Evolutionary conservation across 1,140 invertebrate species (phyloP).

Genomic region (Drosophila seguyi): DNA sequence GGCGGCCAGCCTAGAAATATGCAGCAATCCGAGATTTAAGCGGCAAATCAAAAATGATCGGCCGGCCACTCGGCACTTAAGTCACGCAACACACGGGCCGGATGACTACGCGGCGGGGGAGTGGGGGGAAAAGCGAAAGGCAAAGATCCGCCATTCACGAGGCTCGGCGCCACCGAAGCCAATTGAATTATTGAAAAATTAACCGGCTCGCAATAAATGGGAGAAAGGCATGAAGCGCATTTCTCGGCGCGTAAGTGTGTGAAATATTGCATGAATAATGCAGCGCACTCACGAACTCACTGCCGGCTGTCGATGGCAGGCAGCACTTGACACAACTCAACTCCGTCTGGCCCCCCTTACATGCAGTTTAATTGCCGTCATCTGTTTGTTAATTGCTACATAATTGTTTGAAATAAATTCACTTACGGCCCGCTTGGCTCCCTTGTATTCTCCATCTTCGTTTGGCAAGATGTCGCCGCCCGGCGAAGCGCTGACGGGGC

Average conservation of each 20-base stretch:
- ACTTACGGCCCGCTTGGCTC: conserved; percentile 49
- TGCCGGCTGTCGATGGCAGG: conserved; percentile 40
- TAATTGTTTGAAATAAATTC: conserved; percentile 84
- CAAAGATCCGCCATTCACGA: not conserved
- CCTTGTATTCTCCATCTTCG: conserved; percentile 10
- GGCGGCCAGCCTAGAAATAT: conserved; percentile 21
- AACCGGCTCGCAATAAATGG: conserved; percentile 52
- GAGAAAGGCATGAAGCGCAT: conserved; percentile 33
- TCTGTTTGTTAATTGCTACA: conserved; percentile 82
- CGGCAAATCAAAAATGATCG: conserved; percentile 64
- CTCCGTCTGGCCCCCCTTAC: conserved; percentile 16
- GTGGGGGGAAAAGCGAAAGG: conserved; percentile 14
- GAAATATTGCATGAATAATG: conserved; percentile 77
- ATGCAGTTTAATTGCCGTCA: conserved; percentile 74
- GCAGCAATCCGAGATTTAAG: conserved; percentile 63
- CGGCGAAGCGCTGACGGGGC: conserved; percentile 62
- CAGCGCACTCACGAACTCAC: conserved; percentile 31
- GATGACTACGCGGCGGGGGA: conserved; percentile 28
- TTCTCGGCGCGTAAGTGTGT: conserved; percentile 44
- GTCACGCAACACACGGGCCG: conserved; percentile 41
- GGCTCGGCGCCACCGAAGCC: conserved; percentile 4
- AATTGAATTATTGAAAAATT: conserved; percentile 84
- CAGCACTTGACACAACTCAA: conserved; percentile 48
- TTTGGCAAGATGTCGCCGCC: conserved; percentile 36
- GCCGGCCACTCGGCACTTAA: conserved; percentile 34